Evolutionary conservation across 2,888 invertebrate species (phyloP), one percentile per base, ranked within the genome.

Genomic region (Epinotia bilunana): DNA sequence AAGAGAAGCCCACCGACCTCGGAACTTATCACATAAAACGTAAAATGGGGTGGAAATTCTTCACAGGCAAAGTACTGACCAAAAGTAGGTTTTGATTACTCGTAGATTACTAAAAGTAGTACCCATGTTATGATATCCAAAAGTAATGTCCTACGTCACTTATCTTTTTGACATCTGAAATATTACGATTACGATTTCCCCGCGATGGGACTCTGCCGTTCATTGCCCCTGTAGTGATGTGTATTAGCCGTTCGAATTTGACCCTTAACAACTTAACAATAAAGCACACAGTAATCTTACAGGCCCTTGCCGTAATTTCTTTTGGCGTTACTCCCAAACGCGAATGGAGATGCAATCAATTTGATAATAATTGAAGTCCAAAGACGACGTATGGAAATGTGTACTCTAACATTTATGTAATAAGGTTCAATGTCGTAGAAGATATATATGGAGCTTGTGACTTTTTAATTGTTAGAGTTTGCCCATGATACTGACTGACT

Each of bases 261-360:
- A 23, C 68, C 46, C 68, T 58, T 58, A 69, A 0, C 11, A 11
- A 11, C 11, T 58, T 49, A 12, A 58, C 12, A 9, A 43, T 46
- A 69, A 58, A n/a, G 23, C 4, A 46, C 68, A 43, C 43, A 5
- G 23, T 58, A 43, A n/a, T 6, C 9, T 23, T 33, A 39, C 49
- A 74, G 64, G 58, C 16, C 49, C 12, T 13, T 69, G 20, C 64
- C 70, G 69, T 74, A 60, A 74, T 74, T 74, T 64, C 39, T 64
- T 74, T 70, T 74, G 69, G 74, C 74, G 70, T 70, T 63, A 70
- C 39, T 74, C 74, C 64, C 74, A 43, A 60, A 74, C 16, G 64
- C 49, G 63, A 70, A 64, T 70, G 46, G 69, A 70, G 63, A 74
- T 60, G 58, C 60, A 65, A 33, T 70, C 49, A 13, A 65, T 70